A percentile compares a stretch with the other conserved stretches of the same genome.
Conservation (phyloP, 2,888 invertebrate genomes). For the Acleris literana region DNA sequence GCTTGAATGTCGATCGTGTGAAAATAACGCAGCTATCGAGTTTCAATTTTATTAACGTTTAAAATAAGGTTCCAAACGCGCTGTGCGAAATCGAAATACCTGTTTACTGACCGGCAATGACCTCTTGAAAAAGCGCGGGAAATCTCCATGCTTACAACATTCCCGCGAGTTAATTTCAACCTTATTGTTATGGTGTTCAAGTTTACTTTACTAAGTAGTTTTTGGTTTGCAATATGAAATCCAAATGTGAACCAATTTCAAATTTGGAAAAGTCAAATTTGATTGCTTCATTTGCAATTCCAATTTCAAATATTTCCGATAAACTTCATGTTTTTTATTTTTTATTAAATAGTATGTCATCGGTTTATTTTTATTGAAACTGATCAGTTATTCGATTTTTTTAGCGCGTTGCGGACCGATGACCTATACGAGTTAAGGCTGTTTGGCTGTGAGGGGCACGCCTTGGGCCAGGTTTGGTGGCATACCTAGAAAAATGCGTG, state of each 20-base stretch:
- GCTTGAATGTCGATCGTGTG: slow-evolving; percentile 22
- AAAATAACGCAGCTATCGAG: slow-evolving; percentile 2
- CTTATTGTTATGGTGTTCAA: rapidly evolving
- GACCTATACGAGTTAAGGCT: slow-evolving; percentile 5
- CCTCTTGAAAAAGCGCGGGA: slow-evolving; percentile 24
- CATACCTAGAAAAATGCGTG: slow-evolving; percentile 10
- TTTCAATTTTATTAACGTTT: not conserved
- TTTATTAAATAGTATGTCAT: not conserved
- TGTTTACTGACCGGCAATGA: slow-evolving; percentile 24
- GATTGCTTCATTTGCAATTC: slow-evolving; percentile 1
- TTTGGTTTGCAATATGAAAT: slow-evolving; percentile 1
- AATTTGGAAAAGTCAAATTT: not conserved
- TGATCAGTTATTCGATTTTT: not conserved
- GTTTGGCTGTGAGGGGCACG: slow-evolving; percentile 7
- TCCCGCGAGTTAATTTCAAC: slow-evolving; percentile 38
- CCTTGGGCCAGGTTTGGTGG: slow-evolving; percentile 8
- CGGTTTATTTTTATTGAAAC: not conserved
- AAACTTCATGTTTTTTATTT: not conserved
- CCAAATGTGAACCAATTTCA: slow-evolving; percentile 7
- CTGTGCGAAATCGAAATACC: slow-evolving; percentile 3
- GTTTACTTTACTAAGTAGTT: slow-evolving; percentile 29
- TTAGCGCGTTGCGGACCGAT: not conserved
- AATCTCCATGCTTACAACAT: slow-evolving; percentile 61
- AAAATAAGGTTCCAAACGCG: not conserved
- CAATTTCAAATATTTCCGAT: not conserved